Base-by-base conservation (phyloP, 1,140 invertebrate genomes). In the Varroa destructor region DNA sequence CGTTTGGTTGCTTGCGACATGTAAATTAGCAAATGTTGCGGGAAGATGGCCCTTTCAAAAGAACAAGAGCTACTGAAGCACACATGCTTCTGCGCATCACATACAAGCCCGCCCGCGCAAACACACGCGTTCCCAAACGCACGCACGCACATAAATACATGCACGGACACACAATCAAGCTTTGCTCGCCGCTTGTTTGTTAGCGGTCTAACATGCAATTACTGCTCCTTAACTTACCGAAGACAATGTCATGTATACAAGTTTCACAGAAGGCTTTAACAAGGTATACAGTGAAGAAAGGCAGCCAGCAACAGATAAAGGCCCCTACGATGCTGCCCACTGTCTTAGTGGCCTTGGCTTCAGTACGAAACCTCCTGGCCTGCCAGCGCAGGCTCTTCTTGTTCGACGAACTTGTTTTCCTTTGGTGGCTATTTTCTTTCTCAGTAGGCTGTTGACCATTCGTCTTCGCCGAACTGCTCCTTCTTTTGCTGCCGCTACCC, bases 241-340 rank as follows among this genome's bases (percentile, higher is more conserved):
- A 93, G 54, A 91, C 81, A 57, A 89, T 83, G 0, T 86, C 85
- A 71, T 88, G 85, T 51, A 91, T 89, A 79, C 88, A 91, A 71
- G 86, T 84, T 12, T 75, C 73, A 75, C 88, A 91, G 77, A 94
- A 91, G 0, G 88, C 89, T 71, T 88, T 83, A 40, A 90, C 84
- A 43, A 94, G 83, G 79, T 96, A 96, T 82, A 93, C 87, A 6
- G 88, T 91, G 82, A 97, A 97, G 82, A 97, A 97, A 0, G 92
- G 92, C 40, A 77, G 92, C 91, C 92, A 97, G 79, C 91, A 97
- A 71, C 89, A 83, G 14, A 94, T 88, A 81, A 96, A 96, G 0
- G 89, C 89, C 4, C 92, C 92, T 0, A 95, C 91, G 71, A 96
- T 94, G 67, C 95, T 90, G 1, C 89, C 92, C 46, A 95, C 81